Percentiles rank a stretch among this genome's conserved stretches.
Conservation (phyloP, 2,888 invertebrate species). For the Acanthosepion esculentum region DNA sequence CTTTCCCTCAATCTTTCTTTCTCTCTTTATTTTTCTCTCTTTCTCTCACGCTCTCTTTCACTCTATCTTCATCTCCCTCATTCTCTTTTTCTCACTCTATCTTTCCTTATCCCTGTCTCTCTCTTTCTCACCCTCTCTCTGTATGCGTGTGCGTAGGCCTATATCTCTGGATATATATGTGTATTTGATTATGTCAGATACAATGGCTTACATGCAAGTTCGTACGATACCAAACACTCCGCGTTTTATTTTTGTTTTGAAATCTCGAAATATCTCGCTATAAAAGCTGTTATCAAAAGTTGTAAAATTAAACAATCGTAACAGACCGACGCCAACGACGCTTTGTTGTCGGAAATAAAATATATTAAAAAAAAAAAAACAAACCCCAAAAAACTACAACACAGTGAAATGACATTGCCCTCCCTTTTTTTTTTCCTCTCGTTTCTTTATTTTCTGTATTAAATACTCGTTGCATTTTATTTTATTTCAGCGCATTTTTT, state of each 20-base stretch:
- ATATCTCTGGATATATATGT: too few species aligned
- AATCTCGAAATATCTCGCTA: not conserved
- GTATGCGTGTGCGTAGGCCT: too few species aligned
- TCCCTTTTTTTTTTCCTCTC: not conserved
- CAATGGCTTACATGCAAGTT: not conserved
- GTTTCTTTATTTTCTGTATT: not conserved
- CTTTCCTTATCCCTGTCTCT: too few species aligned
- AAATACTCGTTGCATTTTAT: not conserved
- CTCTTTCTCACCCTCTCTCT: too few species aligned
- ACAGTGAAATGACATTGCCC: not conserved
- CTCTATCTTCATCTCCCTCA: too few species aligned
- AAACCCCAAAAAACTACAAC: not conserved
- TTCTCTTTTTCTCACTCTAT: too few species aligned
- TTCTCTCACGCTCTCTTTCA: too few species aligned
- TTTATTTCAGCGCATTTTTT: not conserved
- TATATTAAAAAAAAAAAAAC: not conserved
- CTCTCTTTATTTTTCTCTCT: too few species aligned
- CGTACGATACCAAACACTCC: not conserved
- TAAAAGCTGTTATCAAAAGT: conserved; percentile 33
- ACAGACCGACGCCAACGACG: not conserved
- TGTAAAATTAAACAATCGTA: not conserved
- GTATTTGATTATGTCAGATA: not conserved
- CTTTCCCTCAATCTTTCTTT: too few species aligned
- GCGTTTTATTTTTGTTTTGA: conserved; percentile 3
- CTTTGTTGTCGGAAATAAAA: not conserved